Base-by-base conservation (phyloP, 2,113 vertebrate species). In the Leucopsar rothschildi region DNA sequence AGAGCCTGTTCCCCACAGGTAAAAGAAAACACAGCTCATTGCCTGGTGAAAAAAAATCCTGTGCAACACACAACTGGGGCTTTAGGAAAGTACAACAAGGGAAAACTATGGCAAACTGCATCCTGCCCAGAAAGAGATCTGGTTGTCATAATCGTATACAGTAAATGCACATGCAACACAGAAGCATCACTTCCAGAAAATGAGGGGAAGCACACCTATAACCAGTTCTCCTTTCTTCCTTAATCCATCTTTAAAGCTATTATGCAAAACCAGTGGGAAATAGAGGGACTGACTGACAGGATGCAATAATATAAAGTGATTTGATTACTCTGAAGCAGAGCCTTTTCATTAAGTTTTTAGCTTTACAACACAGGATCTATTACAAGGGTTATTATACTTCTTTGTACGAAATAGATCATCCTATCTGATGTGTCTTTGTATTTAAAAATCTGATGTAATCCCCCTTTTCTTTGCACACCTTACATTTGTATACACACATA, bases 321-420 rank as follows among this genome's bases (percentile, higher is more conserved):
- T 93, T 63, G 72, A 94, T 93, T 92, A 93, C 64, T 63, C 44
- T 88, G 75, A 82, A 87, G 63, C 80, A 96, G 78, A 97, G 90
- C 70, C 87, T 96, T 94, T 95, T 94, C 73, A 96, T 97, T 97
- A 95, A 86, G 69, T 84, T 90, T 95, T 95, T 39, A 94, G 91
- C 88, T 89, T 96, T 91, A 85, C 45, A 88, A 53, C 63, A 85
- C 78, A 91, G 65, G 60, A 95, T 88, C 86, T 86, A 60, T 93
- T 91, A 80, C 72, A 64, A 80, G n/a, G 79, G 40, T 90, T 80
- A 96, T 83, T 78, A 79, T 77, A 78, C 55, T 77, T 71, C 40
- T 88, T 65, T 55, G 29, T 73, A 57, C 31, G 53, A 63, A 92
- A 92, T 15, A 23, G 33, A 90, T 81, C 57, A 55, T 47, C 56